Percentiles rank a stretch among this genome's conserved stretches.
Conservation (phyloP, 2,888 invertebrate species). For the Acanthosepion pharaonis region DNA sequence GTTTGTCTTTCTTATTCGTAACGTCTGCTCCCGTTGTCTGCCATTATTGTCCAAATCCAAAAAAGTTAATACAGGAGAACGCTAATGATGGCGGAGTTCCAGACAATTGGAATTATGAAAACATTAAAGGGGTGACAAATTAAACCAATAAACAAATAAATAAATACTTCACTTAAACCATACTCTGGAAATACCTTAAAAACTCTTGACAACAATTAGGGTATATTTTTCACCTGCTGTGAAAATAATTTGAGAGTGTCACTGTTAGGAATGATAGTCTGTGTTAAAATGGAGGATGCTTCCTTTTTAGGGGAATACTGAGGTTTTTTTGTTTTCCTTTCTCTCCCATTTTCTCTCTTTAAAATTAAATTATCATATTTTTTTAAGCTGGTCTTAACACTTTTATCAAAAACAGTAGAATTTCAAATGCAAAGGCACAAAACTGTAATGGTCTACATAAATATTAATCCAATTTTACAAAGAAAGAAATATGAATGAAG, state of each 20-base stretch:
- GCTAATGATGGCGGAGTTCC: neutral
- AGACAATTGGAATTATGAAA: neutral
- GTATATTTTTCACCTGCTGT: neutral
- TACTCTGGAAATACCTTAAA: neutral
- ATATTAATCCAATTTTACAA: too few relatives aligned
- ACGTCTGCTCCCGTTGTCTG: neutral
- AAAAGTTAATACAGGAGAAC: neutral
- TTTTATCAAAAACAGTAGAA: too few relatives aligned
- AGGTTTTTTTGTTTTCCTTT: too few relatives aligned
- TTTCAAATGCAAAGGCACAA: too few relatives aligned
- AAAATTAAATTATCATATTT: too few relatives aligned
- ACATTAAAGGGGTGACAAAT: neutral
- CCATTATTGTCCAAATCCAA: neutral
- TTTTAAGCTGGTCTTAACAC: too few relatives aligned
- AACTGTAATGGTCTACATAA: too few relatives aligned
- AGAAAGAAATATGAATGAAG: too few relatives aligned
- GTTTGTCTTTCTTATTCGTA: neutral
- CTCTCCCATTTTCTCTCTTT: too few relatives aligned
- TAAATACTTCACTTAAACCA: neutral
- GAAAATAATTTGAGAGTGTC: neutral
- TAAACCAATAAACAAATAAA: neutral
- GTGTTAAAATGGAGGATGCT: too few relatives aligned
- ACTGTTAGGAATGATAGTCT: too few relatives aligned
- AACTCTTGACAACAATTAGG: neutral
- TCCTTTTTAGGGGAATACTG: too few relatives aligned